Evolutionary conservation across 92 coral and sea anemone species (phyloP).

Genomic region (Palythoa caribaeorum): DNA sequence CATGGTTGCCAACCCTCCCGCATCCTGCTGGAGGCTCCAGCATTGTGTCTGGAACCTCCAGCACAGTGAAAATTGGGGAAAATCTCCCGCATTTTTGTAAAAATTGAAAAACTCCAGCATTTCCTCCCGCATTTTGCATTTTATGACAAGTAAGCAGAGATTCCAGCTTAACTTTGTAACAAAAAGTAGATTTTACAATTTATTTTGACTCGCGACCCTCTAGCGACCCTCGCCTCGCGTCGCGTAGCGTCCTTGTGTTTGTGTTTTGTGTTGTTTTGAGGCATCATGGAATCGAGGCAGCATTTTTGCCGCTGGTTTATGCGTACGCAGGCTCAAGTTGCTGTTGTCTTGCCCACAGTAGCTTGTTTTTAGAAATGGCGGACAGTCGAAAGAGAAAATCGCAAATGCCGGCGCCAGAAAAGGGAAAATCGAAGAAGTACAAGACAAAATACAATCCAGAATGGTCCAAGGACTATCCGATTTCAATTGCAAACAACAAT

Average conservation of each 20-base stretch:
- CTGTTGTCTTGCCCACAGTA: constrained; percentile 15
- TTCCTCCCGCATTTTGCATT: constrained; percentile 4
- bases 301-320: constrained; percentile 53
- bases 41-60: constrained; percentile 54
- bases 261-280: constrained; percentile 34
- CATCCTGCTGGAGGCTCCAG: constrained; percentile 24
- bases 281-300: constrained; percentile 49
- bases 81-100: constrained; percentile 32
- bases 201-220: constrained; percentile 20
- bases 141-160: constrained; percentile 2
- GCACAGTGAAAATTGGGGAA: constrained; percentile 43
- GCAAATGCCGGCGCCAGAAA: constrained; percentile 36
- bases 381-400: constrained; percentile 39
- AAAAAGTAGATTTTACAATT: constrained; percentile 11
- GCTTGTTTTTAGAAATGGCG: constrained; percentile 34
- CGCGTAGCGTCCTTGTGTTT: background rate
- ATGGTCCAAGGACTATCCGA: constrained; percentile 54
- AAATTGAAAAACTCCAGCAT: background rate
- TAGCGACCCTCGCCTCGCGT: constrained; percentile 3
- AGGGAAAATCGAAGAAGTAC: constrained; percentile 30
- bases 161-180: constrained; percentile 7
- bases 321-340: constrained; percentile 30
- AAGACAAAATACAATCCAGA: constrained; percentile 52
- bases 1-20: constrained; percentile 34
- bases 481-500: constrained; percentile 51